These are phyloP conservation scores for Harmothoe impar DNA, from an alignment of 2,888 invertebrate genomes.

Conservation along the genomic window DNA sequence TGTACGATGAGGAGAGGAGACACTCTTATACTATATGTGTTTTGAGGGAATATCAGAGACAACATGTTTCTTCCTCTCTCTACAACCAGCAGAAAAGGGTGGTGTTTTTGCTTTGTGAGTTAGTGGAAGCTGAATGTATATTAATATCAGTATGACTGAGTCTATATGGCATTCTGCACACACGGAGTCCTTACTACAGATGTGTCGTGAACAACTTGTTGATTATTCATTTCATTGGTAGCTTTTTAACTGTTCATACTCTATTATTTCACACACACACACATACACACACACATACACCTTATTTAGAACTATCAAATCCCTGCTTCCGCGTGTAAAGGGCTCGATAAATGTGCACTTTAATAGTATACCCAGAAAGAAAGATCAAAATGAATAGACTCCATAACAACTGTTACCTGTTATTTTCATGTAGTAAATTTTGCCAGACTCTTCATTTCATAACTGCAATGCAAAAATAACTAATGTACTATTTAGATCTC, in stretches of 20 bases:
- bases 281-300: neutral
- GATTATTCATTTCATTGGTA: conserved; percentile 28
- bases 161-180: neutral
- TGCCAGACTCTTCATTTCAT: neutral
- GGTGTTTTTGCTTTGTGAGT: conserved; percentile 8
- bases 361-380: too few species aligned
- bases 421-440: too few species aligned
- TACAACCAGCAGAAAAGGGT: neutral
- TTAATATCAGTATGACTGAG: conserved; percentile 5
- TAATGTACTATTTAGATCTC: conserved; percentile 38
- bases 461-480: conserved; percentile 44
- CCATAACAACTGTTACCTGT: too few species aligned
- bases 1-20: neutral
- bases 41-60: neutral
- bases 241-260: neutral
- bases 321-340: neutral
- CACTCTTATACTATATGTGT: neutral
- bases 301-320: neutral
- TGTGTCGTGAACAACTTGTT: conserved; percentile 9
- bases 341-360: neutral
- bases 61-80: neutral
- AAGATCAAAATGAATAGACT: too few species aligned
- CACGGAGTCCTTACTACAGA: neutral
- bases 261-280: conserved; percentile 13
- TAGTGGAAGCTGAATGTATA: conserved; percentile 1